These are phyloP conservation scores for Synanthedon tipuliformis DNA, from an alignment of 2,888 invertebrate genomes.

Conservation along the genomic window DNA sequence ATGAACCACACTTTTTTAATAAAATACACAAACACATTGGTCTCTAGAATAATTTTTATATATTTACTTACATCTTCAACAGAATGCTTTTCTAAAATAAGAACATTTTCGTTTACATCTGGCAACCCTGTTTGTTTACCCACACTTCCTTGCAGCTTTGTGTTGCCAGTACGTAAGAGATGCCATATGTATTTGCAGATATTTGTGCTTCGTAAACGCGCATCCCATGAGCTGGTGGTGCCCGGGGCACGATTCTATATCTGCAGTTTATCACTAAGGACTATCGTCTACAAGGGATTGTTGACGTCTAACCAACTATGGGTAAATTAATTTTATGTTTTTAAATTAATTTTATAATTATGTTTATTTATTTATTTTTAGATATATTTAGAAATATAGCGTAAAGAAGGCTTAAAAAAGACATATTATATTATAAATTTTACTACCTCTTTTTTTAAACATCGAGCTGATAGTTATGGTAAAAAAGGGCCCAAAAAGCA, in stretches of 20 bases:
- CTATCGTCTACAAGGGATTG: slow-evolving; percentile 97
- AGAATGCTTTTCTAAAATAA: too few relatives aligned
- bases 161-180: slow-evolving; percentile 8
- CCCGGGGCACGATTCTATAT: slow-evolving; percentile 94
- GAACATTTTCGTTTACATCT: not conserved
- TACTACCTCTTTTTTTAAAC: too few relatives aligned
- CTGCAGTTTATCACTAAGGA: slow-evolving; percentile 91
- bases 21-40: too few relatives aligned
- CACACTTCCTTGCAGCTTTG: not conserved
- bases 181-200: slow-evolving; percentile 70
- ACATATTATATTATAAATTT: too few relatives aligned
- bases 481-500: too few relatives aligned
- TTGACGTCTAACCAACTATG: slow-evolving; percentile 95
- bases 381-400: too few relatives aligned
- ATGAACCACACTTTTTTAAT: too few relatives aligned
- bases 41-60: too few relatives aligned
- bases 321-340: slow-evolving; percentile 41
- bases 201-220: slow-evolving; percentile 92
- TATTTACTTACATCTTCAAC: too few relatives aligned
- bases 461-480: too few relatives aligned
- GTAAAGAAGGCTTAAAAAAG: too few relatives aligned
- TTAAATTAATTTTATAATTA: not conserved
- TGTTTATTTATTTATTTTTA: too few relatives aligned
- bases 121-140: not conserved
- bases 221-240: slow-evolving; percentile 88